phyloP scores from a whole-genome alignment of 2,888 invertebrate genomes.

The Callosobruchus maculatus region DNA sequence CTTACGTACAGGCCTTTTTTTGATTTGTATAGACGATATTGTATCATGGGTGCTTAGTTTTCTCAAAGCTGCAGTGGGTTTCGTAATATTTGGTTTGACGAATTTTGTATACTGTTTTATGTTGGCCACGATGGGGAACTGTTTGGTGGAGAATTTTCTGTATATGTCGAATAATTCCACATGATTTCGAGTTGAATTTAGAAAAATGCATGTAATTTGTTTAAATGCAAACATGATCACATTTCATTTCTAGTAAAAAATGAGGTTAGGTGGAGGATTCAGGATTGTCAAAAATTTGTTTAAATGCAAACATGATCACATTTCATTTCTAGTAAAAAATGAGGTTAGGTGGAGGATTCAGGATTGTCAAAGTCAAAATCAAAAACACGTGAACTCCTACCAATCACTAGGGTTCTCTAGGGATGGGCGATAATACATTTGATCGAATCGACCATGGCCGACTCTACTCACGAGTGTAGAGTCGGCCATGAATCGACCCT shows the following conservation, averaged over 20 bases:
- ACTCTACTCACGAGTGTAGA: too few relatives aligned
- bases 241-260: too few relatives aligned
- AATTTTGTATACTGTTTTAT: neutral
- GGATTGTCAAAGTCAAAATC: too few relatives aligned
- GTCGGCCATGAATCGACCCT: too few relatives aligned
- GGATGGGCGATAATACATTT: too few relatives aligned
- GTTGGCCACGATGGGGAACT: neutral
- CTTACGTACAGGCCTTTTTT: conserved; percentile 53
- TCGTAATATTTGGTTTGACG: neutral
- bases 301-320: neutral
- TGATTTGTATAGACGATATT: conserved; percentile 47
- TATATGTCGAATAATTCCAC: neutral
- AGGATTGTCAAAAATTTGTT: neutral
- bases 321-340: too few relatives aligned
- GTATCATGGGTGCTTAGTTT: conserved; percentile 25
- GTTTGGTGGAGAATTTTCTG: neutral
- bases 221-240: neutral
- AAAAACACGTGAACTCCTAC: too few relatives aligned
- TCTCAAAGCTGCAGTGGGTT: neutral
- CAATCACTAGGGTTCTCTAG: too few relatives aligned
- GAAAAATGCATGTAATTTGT: neutral
- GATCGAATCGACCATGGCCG: too few relatives aligned
- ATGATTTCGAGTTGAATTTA: neutral
- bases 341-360: too few relatives aligned
- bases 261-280: too few relatives aligned